Evolutionary conservation across 2,888 invertebrate genomes (phyloP), one percentile per base, ranked within the genome.

Genomic region (Pollenia griseotomentosa): DNA sequence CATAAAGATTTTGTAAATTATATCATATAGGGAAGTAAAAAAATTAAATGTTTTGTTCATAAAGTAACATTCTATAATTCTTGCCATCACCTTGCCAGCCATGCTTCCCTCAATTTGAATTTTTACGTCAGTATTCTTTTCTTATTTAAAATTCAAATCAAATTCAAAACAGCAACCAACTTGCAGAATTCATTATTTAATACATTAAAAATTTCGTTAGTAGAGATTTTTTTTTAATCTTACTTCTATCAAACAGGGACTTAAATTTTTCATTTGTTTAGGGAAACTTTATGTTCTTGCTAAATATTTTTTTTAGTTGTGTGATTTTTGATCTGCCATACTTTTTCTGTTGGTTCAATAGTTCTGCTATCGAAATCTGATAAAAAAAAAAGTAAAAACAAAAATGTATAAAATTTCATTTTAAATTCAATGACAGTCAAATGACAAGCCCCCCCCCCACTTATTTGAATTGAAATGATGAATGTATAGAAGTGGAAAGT

Each of bases 341-440:
- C 2, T 68, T 68, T 40, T 70, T n/a, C n/a, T 68, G 7, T 40
- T 68, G 40, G 16, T 51, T 48, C 40, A 74, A 51, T 48, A 61
- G n/a, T 12, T 59, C 16, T 59, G 16, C 10, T 48, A 40, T 40
- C 10, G 5, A 48, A 61, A 61, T 12, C 14, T 33, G 14, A 44
- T 48, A 40, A 19, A 19, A 19, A 46, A 57, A 68, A 68, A 16
- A 68, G 1, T 68, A 23, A 33, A 55, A 51, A 63, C 5, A 33
- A 42, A n/a, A 40, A 61, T 12, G 12, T 55, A 23, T 53, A 57
- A 44, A 66, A 55, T 66, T 53, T 44, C 7, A 46, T 70, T 68
- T 48, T 5, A 61, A 44, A 80, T 63, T 51, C 63, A 44, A 57
- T 79, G 16, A 19, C 70, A 61, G 61, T 63, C 40, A 40, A 10